Percentiles rank a stretch among this genome's conserved stretches.
Conservation (phyloP, 2,888 invertebrate species). For the Eretmocerus hayati region DNA sequence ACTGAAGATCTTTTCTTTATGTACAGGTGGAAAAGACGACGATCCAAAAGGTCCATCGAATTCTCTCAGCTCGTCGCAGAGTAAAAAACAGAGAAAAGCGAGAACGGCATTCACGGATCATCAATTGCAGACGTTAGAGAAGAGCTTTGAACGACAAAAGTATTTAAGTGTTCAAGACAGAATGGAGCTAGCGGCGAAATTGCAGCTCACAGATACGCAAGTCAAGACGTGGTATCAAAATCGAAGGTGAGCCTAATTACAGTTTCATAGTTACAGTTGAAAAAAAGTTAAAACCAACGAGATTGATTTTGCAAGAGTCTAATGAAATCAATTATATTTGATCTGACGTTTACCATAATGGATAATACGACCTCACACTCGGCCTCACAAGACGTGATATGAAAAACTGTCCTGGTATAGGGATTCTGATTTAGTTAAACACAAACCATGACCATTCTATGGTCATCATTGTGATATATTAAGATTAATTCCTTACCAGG, state of each 20-base stretch:
- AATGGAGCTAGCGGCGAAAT: conserved; percentile 94
- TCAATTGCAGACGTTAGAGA: conserved; percentile 92
- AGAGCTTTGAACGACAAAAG: conserved; percentile 94
- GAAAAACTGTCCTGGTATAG: too few relatives aligned
- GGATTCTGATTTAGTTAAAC: too few relatives aligned
- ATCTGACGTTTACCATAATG: too few relatives aligned
- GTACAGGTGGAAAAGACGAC: conserved; percentile 74
- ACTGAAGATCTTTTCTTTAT: background rate
- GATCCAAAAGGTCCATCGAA: conserved; percentile 63
- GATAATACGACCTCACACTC: too few relatives aligned
- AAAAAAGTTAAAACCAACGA: too few relatives aligned
- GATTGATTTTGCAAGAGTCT: too few relatives aligned
- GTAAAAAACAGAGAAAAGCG: conserved; percentile 94
- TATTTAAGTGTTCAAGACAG: conserved; percentile 95
- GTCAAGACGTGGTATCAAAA: conserved; percentile 99
- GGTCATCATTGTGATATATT: too few relatives aligned
- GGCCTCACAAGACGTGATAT: too few relatives aligned
- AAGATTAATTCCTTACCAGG: too few relatives aligned
- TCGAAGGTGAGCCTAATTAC: conserved; percentile 89
- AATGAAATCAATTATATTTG: too few relatives aligned
- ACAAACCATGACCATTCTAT: too few relatives aligned
- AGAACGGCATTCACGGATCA: conserved; percentile 98
- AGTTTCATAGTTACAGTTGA: too few relatives aligned
- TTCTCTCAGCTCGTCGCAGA: conserved; percentile 53
- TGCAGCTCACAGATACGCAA: conserved; percentile 96